Percentiles rank a stretch among this genome's conserved stretches.
phyloP scores from a whole-genome alignment of 2,888 invertebrate species.

The Heliconius ethilla region DNA sequence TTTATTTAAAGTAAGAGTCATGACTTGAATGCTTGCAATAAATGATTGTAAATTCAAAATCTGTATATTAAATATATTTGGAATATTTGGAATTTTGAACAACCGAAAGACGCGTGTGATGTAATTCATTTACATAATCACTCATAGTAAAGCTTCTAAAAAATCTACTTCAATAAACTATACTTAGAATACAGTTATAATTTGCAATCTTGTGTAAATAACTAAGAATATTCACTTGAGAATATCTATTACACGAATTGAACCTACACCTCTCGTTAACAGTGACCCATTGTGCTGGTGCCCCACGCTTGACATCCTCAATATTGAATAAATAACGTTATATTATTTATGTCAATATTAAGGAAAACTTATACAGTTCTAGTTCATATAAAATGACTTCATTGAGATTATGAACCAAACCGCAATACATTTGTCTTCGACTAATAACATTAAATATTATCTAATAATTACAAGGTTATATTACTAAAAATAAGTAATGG shows the following conservation, averaged over 20 bases:
- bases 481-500: not conserved
- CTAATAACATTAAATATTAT: not conserved
- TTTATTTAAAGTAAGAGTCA: not conserved
- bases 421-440: not conserved
- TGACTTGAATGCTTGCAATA: not conserved
- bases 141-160: no score
- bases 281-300: no score
- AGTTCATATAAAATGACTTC: not conserved
- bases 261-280: no score
- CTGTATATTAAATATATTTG: not conserved
- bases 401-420: constrained; percentile 1
- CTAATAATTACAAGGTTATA: not conserved
- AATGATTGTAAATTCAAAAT: not conserved
- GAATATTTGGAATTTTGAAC: not conserved
- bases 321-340: not conserved
- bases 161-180: no score
- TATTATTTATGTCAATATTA: not conserved
- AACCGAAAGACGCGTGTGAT: no score
- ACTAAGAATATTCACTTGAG: no score
- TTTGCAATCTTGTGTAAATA: no score
- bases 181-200: no score
- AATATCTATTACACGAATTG: no score
- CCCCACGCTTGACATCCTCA: no score
- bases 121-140: no score
- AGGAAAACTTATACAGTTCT: not conserved